Percentiles rank a stretch among this genome's conserved stretches.
Evolutionary conservation across 2,113 vertebrate species (phyloP).

Genomic region (Noturus placidus): DNA sequence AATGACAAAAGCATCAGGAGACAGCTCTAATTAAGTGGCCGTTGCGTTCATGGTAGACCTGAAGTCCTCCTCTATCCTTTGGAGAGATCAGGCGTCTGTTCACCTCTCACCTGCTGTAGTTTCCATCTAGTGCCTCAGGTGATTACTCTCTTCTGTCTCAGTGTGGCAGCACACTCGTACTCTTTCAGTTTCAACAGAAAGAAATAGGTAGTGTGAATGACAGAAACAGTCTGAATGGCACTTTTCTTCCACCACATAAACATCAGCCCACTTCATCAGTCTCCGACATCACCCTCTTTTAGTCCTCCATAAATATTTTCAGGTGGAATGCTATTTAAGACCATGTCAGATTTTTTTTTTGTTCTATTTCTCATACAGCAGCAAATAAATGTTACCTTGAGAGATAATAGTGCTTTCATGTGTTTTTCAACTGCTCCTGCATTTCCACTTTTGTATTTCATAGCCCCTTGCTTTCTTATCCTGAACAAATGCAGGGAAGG

Average conservation of each 20-base stretch:
- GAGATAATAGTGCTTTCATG: slow-evolving; percentile 47
- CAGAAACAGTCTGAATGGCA: slow-evolving; percentile 34
- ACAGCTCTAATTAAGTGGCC: neutral
- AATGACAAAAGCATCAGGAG: neutral
- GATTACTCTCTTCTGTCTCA: slow-evolving; percentile 29
- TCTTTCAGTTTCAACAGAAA: slow-evolving; percentile 15
- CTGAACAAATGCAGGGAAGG: slow-evolving; percentile 45
- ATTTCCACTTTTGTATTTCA: slow-evolving; percentile 47
- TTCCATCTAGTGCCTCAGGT: slow-evolving; percentile 29
- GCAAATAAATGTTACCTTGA: slow-evolving; percentile 53
- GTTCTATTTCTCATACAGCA: slow-evolving; percentile 20
- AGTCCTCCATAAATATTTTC: slow-evolving; percentile 49
- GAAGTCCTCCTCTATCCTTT: neutral
- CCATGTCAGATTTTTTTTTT: slow-evolving; percentile 33
- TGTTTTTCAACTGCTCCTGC: slow-evolving; percentile 42
- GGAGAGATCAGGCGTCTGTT: slow-evolving; percentile 10
- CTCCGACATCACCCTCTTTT: slow-evolving; percentile 34
- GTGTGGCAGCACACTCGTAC: slow-evolving; percentile 11
- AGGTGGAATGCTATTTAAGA: slow-evolving; percentile 47
- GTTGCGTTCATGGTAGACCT: neutral
- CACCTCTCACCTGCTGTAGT: slow-evolving; percentile 26
- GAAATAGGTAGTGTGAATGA: slow-evolving; percentile 19
- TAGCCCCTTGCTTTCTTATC: slow-evolving; percentile 38
- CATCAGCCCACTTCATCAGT: slow-evolving; percentile 44
- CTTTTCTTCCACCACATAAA: slow-evolving; percentile 26